phyloP scores from a whole-genome alignment of 2,888 invertebrate species.

The Lamproptera curius region DNA sequence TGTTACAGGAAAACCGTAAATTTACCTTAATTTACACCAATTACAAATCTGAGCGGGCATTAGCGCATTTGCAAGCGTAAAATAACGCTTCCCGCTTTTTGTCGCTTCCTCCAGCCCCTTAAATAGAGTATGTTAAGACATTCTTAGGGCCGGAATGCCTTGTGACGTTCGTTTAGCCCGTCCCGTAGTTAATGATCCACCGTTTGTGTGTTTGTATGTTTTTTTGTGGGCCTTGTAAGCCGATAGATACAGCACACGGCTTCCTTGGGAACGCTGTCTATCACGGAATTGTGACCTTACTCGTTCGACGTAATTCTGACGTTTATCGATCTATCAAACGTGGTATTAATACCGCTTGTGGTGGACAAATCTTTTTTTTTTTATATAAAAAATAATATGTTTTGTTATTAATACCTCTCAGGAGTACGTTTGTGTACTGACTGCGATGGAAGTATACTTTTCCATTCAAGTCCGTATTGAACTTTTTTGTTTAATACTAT shows the following conservation, averaged over 20 bases:
- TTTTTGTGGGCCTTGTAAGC: conserved; percentile 25
- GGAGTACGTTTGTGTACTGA: too few relatives aligned
- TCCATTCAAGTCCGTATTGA: too few relatives aligned
- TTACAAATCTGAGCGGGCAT: neutral
- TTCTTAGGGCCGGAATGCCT: conserved; percentile 37
- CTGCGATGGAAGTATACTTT: too few relatives aligned
- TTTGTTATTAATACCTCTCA: too few relatives aligned
- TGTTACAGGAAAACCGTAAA: too few relatives aligned
- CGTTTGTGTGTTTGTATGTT: conserved; percentile 28
- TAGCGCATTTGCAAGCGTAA: neutral
- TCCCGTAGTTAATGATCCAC: conserved; percentile 36
- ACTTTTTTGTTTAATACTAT: too few relatives aligned
- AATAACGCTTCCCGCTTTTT: conserved; percentile 4
- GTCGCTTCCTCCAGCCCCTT: conserved; percentile 30
- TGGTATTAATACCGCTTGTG: too few relatives aligned
- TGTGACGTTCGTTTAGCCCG: conserved; percentile 25
- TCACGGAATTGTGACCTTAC: neutral
- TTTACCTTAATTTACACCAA: neutral
- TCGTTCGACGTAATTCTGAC: too few relatives aligned
- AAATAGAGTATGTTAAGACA: conserved; percentile 46
- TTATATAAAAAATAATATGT: too few relatives aligned
- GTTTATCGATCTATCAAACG: too few relatives aligned
- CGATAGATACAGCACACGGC: conserved; percentile 19
- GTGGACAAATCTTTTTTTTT: too few relatives aligned
- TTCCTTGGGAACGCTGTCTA: conserved; percentile 19